Evolutionary conservation across 92 coral and sea anemone species (phyloP), one percentile per base, ranked within the genome.

Genomic region (Porites rus): DNA sequence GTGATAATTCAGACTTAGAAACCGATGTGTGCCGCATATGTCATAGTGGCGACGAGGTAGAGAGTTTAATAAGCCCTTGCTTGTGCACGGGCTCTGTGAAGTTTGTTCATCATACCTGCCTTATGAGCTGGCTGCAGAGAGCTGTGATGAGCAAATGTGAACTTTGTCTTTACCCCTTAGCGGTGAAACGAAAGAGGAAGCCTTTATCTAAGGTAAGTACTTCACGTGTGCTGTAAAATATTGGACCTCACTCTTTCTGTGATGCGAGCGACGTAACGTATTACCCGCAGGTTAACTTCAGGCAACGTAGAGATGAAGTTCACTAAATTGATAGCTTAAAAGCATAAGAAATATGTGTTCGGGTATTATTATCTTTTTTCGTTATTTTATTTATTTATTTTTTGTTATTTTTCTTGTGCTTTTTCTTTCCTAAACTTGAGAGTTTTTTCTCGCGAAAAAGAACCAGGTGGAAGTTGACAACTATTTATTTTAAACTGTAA

Each of bases 71-170:
- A 10, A 97, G 99, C 58, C 99, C 99, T 0, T 97, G 99, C 87
- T 25, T 92, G 68, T 97, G 99, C 51, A 97, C 94, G 17, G 99
- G 99, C 0, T 93, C 99, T 20, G 96, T 97, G 12, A 90, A 92
- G 83, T 93, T 88, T 69, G 95, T 97, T 7, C 99, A 97, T 62
- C 97, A 97, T 21, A 80, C 93, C 2, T 97, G 99, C 82, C 84
- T 97, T 1, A 95, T 97, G 97, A 93, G 79, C 88, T 97, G 99
- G 99, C 73, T 97, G 60, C 96, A 97, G 56, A 91, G 97, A 25
- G 92, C 92, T 60, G 96, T 95, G 7, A 95, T 87, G 89, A 94
- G 97, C 60, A 97, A 92, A 72, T 97, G 99, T 50, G 99, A 97
- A 74, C 80, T 97, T 50, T 97, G 99, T 87, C 85, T 97, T 19